Evolutionary conservation across 2,888 invertebrate species (phyloP), one percentile per base, ranked within the genome.

Genomic region (Harpalus rufipes): DNA sequence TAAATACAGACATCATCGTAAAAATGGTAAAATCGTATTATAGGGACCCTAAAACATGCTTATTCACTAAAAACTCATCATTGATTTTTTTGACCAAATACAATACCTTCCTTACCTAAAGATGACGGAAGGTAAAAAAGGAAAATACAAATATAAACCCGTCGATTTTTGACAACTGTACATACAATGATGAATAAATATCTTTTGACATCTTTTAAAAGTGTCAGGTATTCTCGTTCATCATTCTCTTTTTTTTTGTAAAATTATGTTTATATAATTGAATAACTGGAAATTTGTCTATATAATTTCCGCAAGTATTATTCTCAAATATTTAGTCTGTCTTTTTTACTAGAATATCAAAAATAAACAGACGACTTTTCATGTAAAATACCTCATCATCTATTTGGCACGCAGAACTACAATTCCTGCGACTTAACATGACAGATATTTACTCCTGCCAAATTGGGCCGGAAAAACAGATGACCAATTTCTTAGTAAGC

Each of bases 401-500:
- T 76, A 51, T 44, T 56, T 51, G 56, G 78, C 14, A 14, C 59
- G 3, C 14, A 51, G 21, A 58, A 78, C n/a, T 59, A 18, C 12
- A 65, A 16, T 81, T 81, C 32, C 81, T 51, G 12, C 65, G 81
- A 81, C 56, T 32, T 32, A 32, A 32, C 32, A 5, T 32, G 32
- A 32, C 32, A 32, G 5, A 65, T 81, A 25, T 7, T 56, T 51
- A 65, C 18, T 65, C 44, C 3, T 68, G 81, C 81, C 81, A 81
- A 81, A 81, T 51, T 65, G 10, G 65, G n/a, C 12, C 18, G 61
- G 79, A 80, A 81, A 51, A 51, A 74, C 56, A 68, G 4, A 68
- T 65, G 44, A 81, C 25, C n/a, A 65, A 81, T 51, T 74, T 81
- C 81, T 68, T 14, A 25, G 81, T 65, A 81, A 68, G 21, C 21